Evolutionary conservation across 2,888 invertebrate species (phyloP).

Genomic region (Cenopis cana): DNA sequence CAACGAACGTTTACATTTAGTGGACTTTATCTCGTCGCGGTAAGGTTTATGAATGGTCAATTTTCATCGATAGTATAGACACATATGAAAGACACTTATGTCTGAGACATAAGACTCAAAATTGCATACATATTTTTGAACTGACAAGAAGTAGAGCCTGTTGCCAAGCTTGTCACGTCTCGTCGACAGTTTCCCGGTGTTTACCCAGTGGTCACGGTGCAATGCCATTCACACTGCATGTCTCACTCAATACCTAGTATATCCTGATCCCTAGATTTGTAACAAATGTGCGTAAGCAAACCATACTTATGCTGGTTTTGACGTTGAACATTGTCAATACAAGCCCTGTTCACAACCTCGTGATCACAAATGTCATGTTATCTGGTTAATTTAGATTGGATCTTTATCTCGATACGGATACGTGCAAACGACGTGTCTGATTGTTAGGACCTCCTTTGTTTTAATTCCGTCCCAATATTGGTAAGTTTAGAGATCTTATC

Average conservation of each 20-base stretch:
- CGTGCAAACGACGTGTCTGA: constrained; percentile 20
- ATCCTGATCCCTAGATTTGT: background rate
- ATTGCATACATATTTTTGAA: background rate
- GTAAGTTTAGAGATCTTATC: background rate
- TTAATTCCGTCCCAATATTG: background rate
- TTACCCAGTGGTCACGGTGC: constrained; percentile 46
- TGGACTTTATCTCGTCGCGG: background rate
- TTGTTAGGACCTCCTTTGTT: constrained; percentile 3
- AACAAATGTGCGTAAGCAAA: background rate
- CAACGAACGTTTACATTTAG: constrained; percentile 49
- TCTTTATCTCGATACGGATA: constrained; percentile 23
- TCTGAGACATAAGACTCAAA: background rate
- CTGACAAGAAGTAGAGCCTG: constrained; percentile 51
- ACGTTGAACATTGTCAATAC: background rate
- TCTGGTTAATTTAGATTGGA: constrained; percentile 27
- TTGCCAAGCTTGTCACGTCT: constrained; percentile 69
- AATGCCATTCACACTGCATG: constrained; percentile 26
- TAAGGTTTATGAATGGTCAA: background rate
- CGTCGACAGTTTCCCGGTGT: constrained; percentile 36
- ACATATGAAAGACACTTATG: background rate
- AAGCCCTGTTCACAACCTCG: constrained; percentile 53
- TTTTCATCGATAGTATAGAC: background rate
- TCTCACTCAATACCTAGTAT: background rate
- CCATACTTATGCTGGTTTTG: background rate
- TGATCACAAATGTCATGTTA: constrained; percentile 29